Evolutionary conservation across 2,797 vertebrate species (phyloP).

Genomic region (Ctenopoma kingsleyae): DNA sequence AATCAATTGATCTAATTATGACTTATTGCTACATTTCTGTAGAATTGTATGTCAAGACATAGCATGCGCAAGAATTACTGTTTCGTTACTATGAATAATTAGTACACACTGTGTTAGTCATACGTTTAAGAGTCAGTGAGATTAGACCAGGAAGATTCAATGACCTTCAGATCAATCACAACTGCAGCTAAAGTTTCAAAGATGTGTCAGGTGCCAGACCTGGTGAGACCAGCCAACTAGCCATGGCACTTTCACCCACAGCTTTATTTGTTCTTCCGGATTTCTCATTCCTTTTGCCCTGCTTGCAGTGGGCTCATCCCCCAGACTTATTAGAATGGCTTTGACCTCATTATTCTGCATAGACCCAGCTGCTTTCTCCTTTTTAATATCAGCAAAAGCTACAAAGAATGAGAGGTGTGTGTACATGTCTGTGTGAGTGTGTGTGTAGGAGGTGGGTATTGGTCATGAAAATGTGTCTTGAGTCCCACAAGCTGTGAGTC

Average conservation of each 20-base stretch:
- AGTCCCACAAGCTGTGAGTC: constrained; percentile 72
- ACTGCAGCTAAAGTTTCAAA: constrained; percentile 25
- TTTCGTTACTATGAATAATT: no score
- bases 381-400: constrained; percentile 85
- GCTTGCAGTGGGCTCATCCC: constrained; percentile 59
- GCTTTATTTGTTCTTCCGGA: constrained; percentile 61
- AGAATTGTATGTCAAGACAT: neutral
- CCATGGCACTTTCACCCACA: constrained; percentile 24
- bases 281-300: constrained; percentile 62
- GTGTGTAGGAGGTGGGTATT: constrained; percentile 52
- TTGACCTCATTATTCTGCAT: constrained; percentile 85
- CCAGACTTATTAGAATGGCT: constrained; percentile 81
- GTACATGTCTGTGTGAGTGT: constrained; percentile 12
- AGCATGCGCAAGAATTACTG: no score
- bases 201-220: constrained; percentile 12
- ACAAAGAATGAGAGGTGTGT: constrained; percentile 54
- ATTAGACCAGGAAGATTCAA: constrained; percentile 6
- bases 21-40: neutral
- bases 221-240: constrained; percentile 23
- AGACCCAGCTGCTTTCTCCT: constrained; percentile 80
- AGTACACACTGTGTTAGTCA: neutral
- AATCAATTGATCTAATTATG: neutral
- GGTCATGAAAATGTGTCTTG: constrained; percentile 74
- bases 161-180: constrained; percentile 21
- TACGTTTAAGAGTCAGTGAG: neutral